Conservation (phyloP, 2,888 invertebrate genomes). For the Leptothorax acervorum region DNA sequence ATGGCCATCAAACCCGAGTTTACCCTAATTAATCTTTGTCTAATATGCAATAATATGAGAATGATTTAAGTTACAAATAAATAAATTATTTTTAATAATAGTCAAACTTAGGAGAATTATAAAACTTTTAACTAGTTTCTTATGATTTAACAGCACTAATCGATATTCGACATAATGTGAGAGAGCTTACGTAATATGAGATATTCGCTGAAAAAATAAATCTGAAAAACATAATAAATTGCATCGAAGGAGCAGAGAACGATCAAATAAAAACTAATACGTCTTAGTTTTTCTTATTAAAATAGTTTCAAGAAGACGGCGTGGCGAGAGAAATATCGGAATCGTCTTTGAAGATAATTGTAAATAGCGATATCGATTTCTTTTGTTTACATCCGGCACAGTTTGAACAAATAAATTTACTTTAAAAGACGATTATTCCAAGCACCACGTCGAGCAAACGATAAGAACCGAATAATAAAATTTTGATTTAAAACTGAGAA, state of each 20-base stretch:
- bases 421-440: slow-evolving; percentile 34
- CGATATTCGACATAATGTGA: not conserved
- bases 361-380: slow-evolving; percentile 24
- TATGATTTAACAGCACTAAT: not conserved
- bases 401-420: slow-evolving; percentile 18
- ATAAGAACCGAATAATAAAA: slow-evolving; percentile 62
- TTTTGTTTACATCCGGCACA: not conserved
- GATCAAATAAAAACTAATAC: too few species aligned
- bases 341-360: slow-evolving; percentile 8
- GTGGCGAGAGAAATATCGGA: not conserved
- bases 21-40: not conserved
- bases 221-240: not conserved
- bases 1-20: too few species aligned
- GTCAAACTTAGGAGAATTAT: not conserved
- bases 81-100: not conserved
- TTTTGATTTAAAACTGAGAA: slow-evolving; percentile 61
- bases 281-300: not conserved
- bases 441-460: slow-evolving; percentile 5
- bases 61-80: not conserved
- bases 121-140: not conserved
- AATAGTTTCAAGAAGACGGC: not conserved
- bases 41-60: not conserved
- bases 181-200: not conserved
- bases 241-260: not conserved
- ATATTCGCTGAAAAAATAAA: not conserved